phyloP scores from a whole-genome alignment of 2,113 vertebrate species.

The Centropus unirufus region DNA sequence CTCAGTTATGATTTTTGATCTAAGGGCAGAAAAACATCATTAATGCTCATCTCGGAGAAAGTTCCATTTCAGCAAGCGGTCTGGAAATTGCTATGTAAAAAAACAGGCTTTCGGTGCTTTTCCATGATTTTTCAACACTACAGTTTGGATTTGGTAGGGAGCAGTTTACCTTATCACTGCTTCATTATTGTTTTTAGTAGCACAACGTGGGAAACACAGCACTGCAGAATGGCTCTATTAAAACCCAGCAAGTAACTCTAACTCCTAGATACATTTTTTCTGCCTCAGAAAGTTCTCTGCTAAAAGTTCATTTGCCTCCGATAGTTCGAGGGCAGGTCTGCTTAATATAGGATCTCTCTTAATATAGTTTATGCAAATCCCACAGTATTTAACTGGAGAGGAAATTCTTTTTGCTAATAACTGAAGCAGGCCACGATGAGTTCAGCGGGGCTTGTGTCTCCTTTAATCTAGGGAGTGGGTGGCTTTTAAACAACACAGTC shows the following conservation, averaged over 20 bases:
- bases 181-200: not conserved
- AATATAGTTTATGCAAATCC: slow-evolving; percentile 70
- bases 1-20: not conserved
- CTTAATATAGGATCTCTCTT: slow-evolving; percentile 63
- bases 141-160: not conserved
- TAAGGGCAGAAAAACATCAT: not conserved
- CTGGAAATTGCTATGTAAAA: not conserved
- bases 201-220: not conserved
- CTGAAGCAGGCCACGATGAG: slow-evolving; percentile 52
- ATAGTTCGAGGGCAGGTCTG: slow-evolving; percentile 55
- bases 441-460: slow-evolving; percentile 49
- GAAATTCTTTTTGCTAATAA: slow-evolving; percentile 71
- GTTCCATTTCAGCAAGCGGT: not conserved
- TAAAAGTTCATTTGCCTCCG: slow-evolving; percentile 53
- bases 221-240: not conserved
- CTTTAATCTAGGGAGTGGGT: slow-evolving; percentile 68
- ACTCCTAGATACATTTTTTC: not conserved
- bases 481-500: slow-evolving; percentile 68
- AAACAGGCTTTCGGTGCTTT: not conserved
- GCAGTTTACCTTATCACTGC: not conserved
- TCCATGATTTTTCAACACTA: not conserved
- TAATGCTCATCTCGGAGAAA: not conserved
- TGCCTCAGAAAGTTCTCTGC: slow-evolving; percentile 4
- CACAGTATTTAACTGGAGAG: slow-evolving; percentile 61
- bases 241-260: not conserved